phyloP scores from a whole-genome alignment of 2,888 invertebrate species.

The Chirona hameri region DNA sequence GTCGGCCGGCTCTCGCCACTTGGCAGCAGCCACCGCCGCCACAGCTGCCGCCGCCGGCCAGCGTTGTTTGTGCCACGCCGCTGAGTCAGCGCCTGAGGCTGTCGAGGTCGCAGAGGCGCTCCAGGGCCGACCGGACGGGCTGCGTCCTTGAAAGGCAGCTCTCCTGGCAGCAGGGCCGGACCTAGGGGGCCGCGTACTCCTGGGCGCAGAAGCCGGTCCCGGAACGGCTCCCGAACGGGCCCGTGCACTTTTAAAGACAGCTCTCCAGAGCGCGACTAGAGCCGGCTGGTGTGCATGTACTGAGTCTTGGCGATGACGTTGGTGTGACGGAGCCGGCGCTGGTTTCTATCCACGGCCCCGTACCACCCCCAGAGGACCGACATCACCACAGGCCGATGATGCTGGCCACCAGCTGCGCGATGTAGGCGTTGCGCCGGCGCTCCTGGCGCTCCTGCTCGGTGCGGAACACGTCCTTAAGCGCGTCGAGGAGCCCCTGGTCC shows the following conservation, averaged over 20 bases:
- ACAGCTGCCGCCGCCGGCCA: too few relatives aligned
- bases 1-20: too few relatives aligned
- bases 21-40: too few relatives aligned
- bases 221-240: neutral
- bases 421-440: neutral
- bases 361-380: conserved; percentile 22
- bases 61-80: too few relatives aligned
- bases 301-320: conserved; percentile 7
- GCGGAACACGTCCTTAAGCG: too few relatives aligned
- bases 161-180: too few relatives aligned
- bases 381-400: neutral
- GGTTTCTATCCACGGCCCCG: neutral
- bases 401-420: neutral
- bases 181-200: too few relatives aligned
- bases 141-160: neutral
- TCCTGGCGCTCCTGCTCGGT: neutral
- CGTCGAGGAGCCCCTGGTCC: neutral
- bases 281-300: conserved; percentile 29
- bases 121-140: neutral
- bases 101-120: too few relatives aligned
- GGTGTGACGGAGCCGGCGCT: conserved; percentile 13
- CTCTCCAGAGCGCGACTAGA: neutral
- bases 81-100: too few relatives aligned
- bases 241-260: too few relatives aligned
- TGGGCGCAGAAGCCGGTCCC: neutral